phyloP scores from a whole-genome alignment of 2,797 vertebrate species.

The Cynopterus sphinx region DNA sequence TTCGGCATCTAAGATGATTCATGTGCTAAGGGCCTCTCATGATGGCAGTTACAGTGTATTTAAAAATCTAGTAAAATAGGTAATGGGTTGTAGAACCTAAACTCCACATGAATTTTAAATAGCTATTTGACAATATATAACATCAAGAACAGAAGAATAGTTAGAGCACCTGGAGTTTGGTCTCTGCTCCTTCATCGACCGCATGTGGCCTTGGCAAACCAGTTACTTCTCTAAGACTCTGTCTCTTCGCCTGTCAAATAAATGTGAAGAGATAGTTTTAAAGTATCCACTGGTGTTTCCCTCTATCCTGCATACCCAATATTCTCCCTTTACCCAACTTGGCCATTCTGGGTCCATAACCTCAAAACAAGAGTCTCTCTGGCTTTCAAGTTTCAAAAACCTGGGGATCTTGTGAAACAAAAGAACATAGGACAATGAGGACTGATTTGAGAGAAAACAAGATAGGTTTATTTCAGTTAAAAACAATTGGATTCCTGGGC shows the following conservation, averaged over 20 bases:
- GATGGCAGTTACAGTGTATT: neutral
- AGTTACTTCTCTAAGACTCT: neutral
- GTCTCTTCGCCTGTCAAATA: neutral
- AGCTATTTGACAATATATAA: neutral
- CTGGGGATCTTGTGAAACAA: neutral
- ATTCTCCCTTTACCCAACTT: neutral
- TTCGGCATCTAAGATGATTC: neutral
- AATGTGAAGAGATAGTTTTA: neutral
- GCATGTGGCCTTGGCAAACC: neutral
- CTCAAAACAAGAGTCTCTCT: neutral
- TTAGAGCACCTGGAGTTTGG: neutral
- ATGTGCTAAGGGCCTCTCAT: neutral
- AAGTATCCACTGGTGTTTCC: neutral
- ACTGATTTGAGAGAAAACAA: neutral
- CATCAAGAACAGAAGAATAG: neutral
- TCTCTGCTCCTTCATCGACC: neutral
- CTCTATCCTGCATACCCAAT: neutral
- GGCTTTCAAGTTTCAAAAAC: neutral
- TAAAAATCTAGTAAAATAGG: conserved; percentile 24
- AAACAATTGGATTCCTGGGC: neutral
- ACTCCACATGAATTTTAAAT: neutral
- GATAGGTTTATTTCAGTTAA: neutral
- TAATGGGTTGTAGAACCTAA: neutral
- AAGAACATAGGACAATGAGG: neutral
- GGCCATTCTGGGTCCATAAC: neutral